phyloP scores from a whole-genome alignment of 2,797 vertebrate genomes.

The Antrozous pallidus region DNA sequence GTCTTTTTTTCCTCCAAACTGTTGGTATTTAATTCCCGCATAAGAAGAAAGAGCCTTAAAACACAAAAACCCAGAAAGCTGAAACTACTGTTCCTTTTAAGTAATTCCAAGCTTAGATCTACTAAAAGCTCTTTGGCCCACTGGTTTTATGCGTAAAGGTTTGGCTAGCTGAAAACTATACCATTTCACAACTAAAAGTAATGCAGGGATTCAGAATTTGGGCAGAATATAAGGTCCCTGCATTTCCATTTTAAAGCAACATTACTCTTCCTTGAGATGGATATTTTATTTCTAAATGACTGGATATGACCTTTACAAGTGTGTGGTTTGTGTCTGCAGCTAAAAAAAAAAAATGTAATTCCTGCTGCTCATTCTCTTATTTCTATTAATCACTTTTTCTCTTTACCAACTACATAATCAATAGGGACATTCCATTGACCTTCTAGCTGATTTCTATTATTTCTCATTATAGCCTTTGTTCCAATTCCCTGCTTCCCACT shows the following conservation, averaged over 20 bases:
- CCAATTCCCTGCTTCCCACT: constrained; percentile 51
- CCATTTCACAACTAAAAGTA: neutral
- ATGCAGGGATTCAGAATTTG: neutral
- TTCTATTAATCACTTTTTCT: constrained; percentile 57
- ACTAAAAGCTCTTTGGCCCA: constrained; percentile 2
- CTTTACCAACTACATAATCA: constrained; percentile 44
- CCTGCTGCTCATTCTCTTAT: neutral
- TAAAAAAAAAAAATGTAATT: constrained; percentile 30
- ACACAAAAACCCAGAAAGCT: constrained; percentile 20
- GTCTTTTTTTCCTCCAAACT: constrained; percentile 14
- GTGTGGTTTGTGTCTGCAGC: neutral
- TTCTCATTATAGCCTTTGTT: constrained; percentile 57
- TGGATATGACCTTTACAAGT: neutral
- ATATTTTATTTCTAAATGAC: neutral
- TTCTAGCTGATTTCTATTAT: constrained; percentile 53
- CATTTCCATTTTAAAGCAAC: neutral
- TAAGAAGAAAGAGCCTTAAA: constrained; percentile 25
- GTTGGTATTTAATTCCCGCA: neutral
- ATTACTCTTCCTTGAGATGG: neutral
- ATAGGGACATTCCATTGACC: neutral
- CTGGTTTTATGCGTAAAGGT: constrained; percentile 8
- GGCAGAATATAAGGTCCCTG: neutral
- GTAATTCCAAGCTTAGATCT: neutral
- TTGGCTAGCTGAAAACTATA: neutral
- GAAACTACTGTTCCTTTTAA: constrained; percentile 39